phyloP scores from a whole-genome alignment of 2,797 vertebrate genomes.

The Onychomys leucogaster region DNA sequence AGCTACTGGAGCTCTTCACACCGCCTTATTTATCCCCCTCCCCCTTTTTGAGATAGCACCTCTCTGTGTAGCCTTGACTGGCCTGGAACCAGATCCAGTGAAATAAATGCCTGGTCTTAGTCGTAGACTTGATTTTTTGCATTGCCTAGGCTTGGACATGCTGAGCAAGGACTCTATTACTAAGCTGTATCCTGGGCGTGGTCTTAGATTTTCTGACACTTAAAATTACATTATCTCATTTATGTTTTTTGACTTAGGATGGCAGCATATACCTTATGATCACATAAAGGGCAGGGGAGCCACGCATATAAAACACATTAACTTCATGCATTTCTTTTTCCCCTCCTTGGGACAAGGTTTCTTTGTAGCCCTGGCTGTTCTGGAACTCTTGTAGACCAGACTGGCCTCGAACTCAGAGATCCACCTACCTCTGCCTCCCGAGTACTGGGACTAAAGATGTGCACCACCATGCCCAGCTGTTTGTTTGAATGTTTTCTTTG shows the following conservation, averaged over 20 bases:
- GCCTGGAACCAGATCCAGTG: background rate
- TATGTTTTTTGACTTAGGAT: background rate
- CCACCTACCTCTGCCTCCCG: background rate
- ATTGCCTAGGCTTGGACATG: background rate
- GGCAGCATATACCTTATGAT: background rate
- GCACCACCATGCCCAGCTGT: background rate
- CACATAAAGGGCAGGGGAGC: too few relatives aligned
- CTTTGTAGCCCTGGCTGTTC: background rate
- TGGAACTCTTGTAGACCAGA: background rate
- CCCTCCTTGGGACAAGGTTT: background rate
- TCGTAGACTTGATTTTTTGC: background rate
- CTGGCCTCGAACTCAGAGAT: background rate
- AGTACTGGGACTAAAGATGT: background rate
- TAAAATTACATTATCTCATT: background rate
- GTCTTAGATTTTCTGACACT: background rate
- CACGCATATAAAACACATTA: background rate
- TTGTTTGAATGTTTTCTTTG: background rate
- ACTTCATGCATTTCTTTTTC: too few relatives aligned
- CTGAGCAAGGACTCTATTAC: background rate
- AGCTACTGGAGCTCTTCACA: background rate
- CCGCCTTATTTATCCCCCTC: background rate
- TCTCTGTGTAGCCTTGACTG: background rate
- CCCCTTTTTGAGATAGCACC: background rate
- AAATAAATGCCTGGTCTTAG: background rate
- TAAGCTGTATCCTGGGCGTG: background rate